These are phyloP conservation scores for Temnopleurus reevesii DNA, from an alignment of 53 echinoderm and acorn worm species.

Conservation along the genomic window DNA sequence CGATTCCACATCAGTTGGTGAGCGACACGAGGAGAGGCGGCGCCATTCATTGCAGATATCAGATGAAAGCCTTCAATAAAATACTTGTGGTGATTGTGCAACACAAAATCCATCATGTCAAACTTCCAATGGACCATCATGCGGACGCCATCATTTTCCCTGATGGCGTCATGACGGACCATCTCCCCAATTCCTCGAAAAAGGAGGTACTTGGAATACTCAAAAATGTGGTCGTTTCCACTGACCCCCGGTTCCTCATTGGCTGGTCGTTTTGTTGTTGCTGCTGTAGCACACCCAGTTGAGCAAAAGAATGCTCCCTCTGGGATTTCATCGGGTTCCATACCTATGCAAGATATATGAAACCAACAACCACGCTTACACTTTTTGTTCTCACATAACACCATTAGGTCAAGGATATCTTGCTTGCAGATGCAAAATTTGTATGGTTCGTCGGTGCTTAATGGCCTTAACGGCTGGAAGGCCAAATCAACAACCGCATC, in stretches of 20 bases:
- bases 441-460: not conserved
- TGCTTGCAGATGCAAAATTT: not conserved
- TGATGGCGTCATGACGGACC: slow-evolving; percentile 8
- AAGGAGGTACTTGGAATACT: not conserved
- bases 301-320: not conserved
- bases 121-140: not conserved
- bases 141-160: not conserved
- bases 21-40: not conserved
- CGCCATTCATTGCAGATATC: not conserved
- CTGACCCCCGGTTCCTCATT: not conserved
- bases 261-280: not conserved
- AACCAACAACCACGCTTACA: slow-evolving; percentile 2
- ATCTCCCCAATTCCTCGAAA: not conserved
- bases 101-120: not conserved
- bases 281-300: not conserved
- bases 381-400: not conserved
- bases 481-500: not conserved
- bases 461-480: not conserved
- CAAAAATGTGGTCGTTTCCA: not conserved
- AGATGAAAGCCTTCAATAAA: slow-evolving; percentile 4
- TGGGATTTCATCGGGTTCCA: slow-evolving; percentile 6
- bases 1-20: slow-evolving; percentile 13
- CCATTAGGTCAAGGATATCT: not conserved
- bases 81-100: not conserved
- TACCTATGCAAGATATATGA: not conserved